Evolutionary conservation across 2,797 vertebrate genomes (phyloP).

Genomic region (Danio kyathit): DNA sequence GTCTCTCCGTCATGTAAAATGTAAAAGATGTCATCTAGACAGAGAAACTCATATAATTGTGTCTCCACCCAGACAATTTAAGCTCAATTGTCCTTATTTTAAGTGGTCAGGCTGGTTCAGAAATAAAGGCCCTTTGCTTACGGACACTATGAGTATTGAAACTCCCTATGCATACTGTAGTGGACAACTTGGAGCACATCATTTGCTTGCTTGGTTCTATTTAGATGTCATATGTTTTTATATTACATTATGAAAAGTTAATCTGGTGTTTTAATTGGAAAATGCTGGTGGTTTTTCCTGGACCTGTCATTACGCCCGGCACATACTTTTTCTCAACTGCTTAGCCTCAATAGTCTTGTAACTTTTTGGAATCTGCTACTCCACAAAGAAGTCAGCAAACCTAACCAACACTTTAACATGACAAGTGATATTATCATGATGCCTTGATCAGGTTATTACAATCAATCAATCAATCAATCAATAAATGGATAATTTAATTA

Average conservation of each 20-base stretch:
- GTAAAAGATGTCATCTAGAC: not conserved
- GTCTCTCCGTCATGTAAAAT: not conserved
- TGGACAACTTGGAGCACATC: not conserved
- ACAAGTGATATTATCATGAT: not conserved
- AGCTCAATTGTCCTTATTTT: not conserved
- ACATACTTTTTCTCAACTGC: not conserved
- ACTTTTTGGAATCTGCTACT: not conserved
- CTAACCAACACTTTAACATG: not conserved
- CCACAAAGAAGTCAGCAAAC: not conserved
- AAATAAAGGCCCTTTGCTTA: conserved; percentile 6
- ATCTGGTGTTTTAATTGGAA: not conserved
- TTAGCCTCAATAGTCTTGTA: not conserved
- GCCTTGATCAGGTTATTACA: not conserved
- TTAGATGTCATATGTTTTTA: conserved; percentile 12
- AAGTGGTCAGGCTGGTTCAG: conserved; percentile 7
- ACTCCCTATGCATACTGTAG: not conserved
- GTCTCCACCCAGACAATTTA: conserved; percentile 34
- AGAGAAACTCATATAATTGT: conserved; percentile 5
- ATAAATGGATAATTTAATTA: not conserved
- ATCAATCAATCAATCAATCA: not conserved
- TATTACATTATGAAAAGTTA: not conserved
- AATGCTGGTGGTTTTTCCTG: not conserved
- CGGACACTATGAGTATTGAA: not conserved
- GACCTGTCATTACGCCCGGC: not conserved
- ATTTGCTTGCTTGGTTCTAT: conserved; percentile 16